Evolutionary conservation across 2,888 invertebrate genomes (phyloP).

Genomic region (Hemaris fuciformis): DNA sequence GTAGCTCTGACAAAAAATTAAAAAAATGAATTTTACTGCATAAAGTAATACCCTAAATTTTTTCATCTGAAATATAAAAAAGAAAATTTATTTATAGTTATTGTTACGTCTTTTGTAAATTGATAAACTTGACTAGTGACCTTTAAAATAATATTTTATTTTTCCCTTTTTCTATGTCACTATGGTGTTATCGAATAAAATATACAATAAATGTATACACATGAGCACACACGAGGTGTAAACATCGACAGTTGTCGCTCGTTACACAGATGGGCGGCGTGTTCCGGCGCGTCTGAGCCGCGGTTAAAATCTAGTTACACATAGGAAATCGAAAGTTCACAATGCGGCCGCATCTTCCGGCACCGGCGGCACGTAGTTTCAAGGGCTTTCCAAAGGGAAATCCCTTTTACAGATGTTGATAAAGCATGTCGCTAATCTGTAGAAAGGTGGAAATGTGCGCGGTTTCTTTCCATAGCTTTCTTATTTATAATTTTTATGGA

Average conservation of each 20-base stretch:
- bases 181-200: too few species aligned
- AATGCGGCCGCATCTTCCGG: constrained; percentile 45
- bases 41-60: too few species aligned
- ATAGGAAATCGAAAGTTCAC: constrained; percentile 58
- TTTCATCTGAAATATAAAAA: too few species aligned
- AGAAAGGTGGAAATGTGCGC: constrained; percentile 1
- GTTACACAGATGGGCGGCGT: background rate
- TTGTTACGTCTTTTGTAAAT: too few species aligned
- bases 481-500: background rate
- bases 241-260: background rate
- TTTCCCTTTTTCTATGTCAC: too few species aligned
- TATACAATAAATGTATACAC: too few species aligned
- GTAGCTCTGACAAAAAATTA: too few species aligned
- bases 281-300: background rate
- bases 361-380: constrained; percentile 22
- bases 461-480: background rate
- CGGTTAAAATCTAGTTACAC: constrained; percentile 25
- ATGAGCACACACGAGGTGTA: background rate
- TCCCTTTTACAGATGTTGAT: background rate
- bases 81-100: too few species aligned
- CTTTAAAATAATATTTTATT: too few species aligned
- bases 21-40: too few species aligned
- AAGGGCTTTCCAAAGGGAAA: constrained; percentile 21
- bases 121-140: too few species aligned
- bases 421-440: background rate